phyloP scores from a whole-genome alignment of 2,888 invertebrate genomes.

The Pollenia griseotomentosa region DNA sequence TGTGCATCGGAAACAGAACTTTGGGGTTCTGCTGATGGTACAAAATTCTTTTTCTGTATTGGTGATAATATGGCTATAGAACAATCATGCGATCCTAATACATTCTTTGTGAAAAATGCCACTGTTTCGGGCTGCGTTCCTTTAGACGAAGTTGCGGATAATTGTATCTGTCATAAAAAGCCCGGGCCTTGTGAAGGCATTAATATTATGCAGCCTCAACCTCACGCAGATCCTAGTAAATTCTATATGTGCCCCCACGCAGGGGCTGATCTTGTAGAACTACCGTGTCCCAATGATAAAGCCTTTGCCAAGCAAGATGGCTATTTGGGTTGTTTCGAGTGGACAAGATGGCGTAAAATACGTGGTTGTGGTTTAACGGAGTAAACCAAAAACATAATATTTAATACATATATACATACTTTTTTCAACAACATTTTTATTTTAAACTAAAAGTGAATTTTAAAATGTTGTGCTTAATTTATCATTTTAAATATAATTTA shows the following conservation, averaged over 20 bases:
- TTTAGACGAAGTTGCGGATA: conserved; percentile 45
- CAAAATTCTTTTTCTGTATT: conserved; percentile 75
- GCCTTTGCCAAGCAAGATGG: conserved; percentile 74
- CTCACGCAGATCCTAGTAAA: conserved; percentile 70
- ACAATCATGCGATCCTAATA: conserved; percentile 68
- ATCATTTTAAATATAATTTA: neutral
- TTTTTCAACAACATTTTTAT: neutral
- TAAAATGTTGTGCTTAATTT: neutral
- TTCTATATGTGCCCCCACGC: conserved; percentile 74
- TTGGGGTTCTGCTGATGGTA: conserved; percentile 75
- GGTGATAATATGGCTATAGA: conserved; percentile 69
- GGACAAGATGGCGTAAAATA: conserved; percentile 74
- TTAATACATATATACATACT: no score
- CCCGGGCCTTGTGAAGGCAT: conserved; percentile 63
- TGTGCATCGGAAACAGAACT: conserved; percentile 73
- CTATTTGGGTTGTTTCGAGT: conserved; percentile 76
- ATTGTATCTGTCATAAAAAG: conserved; percentile 67
- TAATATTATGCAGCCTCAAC: conserved; percentile 71
- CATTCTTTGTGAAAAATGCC: conserved; percentile 76
- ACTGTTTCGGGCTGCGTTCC: conserved; percentile 77
- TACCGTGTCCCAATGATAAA: conserved; percentile 69
- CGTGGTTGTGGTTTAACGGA: conserved; percentile 55
- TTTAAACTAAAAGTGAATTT: no score
- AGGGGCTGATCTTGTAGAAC: conserved; percentile 54
- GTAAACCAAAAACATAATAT: neutral